phyloP scores from a whole-genome alignment of 2,888 invertebrate genomes.

The Conomelus anceps region DNA sequence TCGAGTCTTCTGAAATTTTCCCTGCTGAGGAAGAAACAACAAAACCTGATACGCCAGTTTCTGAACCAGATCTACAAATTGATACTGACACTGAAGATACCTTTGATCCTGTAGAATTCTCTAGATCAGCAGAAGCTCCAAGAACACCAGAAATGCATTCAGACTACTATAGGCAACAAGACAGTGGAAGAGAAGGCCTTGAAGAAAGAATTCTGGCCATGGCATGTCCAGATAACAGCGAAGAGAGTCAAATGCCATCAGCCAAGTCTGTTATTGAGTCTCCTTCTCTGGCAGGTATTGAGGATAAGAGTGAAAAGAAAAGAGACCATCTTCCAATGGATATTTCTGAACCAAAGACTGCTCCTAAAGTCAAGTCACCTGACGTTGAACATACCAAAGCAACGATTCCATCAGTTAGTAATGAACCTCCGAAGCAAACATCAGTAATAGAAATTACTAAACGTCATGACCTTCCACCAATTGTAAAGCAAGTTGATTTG shows the following conservation, averaged over 20 bases:
- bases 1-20: slow-evolving; percentile 39
- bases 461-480: slow-evolving; percentile 17
- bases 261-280: neutral
- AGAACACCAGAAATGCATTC: slow-evolving; percentile 52
- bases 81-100: slow-evolving; percentile 79
- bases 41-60: slow-evolving; percentile 79
- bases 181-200: slow-evolving; percentile 32
- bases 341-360: slow-evolving; percentile 10
- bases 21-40: slow-evolving; percentile 43
- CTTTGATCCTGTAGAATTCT: slow-evolving; percentile 47
- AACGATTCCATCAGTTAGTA: neutral
- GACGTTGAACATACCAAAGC: slow-evolving; percentile 11
- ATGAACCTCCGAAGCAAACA: neutral
- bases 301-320: neutral
- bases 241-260: neutral
- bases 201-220: slow-evolving; percentile 33
- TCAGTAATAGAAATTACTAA: slow-evolving; percentile 9
- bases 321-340: neutral
- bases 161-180: slow-evolving; percentile 44
- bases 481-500: slow-evolving; percentile 15
- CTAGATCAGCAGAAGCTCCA: slow-evolving; percentile 43
- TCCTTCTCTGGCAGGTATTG: neutral
- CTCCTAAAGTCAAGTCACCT: slow-evolving; percentile 5
- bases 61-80: slow-evolving; percentile 75
- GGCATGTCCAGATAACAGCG: slow-evolving; percentile 28